Percentiles rank a stretch among this genome's conserved stretches.
Evolutionary conservation across 2,888 invertebrate species (phyloP).

Genomic region (Mesochorus sp.): DNA sequence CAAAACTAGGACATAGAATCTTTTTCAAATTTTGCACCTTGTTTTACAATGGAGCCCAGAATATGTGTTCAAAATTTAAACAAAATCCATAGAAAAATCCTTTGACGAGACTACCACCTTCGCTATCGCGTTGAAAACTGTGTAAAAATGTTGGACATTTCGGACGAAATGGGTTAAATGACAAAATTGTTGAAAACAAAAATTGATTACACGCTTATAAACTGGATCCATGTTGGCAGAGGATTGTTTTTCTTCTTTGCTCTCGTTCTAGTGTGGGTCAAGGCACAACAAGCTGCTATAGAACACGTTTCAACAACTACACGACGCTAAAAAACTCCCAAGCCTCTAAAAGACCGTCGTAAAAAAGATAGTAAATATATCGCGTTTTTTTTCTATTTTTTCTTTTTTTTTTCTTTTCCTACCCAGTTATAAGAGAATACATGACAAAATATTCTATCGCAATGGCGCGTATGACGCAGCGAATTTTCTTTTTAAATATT

Average conservation of each 20-base stretch:
- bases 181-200: no score
- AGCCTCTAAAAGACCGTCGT: conserved; percentile 52
- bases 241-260: conserved; percentile 5
- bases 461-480: conserved; percentile 4
- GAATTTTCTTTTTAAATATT: conserved; percentile 16
- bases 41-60: no score
- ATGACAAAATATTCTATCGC: conserved; percentile 46
- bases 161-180: no score
- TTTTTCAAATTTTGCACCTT: no score
- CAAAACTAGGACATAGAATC: no score
- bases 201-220: no score
- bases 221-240: conserved; percentile 16
- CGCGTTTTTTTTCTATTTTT: conserved; percentile 28
- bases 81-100: no score
- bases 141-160: background rate
- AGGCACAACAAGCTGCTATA: conserved; percentile 72
- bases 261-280: conserved; percentile 62
- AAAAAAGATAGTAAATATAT: conserved; percentile 60
- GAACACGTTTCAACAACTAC: conserved; percentile 63
- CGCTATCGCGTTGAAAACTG: no score
- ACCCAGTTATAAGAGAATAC: conserved; percentile 48
- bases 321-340: conserved; percentile 53
- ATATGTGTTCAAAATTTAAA: no score
- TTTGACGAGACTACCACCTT: no score
- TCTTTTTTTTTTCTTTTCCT: conserved; percentile 11